Conservation (phyloP, 2,888 invertebrate species). For the Ormyrus pomaceus region DNA sequence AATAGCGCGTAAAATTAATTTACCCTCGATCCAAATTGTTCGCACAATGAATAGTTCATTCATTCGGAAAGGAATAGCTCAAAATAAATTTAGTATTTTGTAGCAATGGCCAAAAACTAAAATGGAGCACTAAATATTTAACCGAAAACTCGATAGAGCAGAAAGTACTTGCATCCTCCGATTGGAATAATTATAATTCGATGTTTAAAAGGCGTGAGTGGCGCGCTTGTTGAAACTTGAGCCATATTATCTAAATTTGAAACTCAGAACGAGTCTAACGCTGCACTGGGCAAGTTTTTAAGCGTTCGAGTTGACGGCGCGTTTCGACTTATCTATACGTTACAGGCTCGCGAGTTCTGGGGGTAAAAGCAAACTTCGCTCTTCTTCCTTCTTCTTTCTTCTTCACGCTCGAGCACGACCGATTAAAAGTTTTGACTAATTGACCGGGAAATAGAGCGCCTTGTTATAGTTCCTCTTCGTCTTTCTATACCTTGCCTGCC, state of each 20-base stretch:
- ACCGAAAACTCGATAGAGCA: no score
- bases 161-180: no score
- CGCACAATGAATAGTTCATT: no score
- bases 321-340: conserved; percentile 48
- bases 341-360: conserved; percentile 28
- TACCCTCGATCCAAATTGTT: no score
- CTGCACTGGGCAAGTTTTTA: conserved; percentile 37
- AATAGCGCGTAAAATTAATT: no score
- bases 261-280: conserved; percentile 32
- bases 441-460: conserved; percentile 54
- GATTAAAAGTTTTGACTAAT: conserved; percentile 59
- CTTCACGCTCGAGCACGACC: conserved; percentile 41
- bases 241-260: conserved; percentile 51
- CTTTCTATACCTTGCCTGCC: background rate
- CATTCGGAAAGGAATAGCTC: no score
- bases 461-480: conserved; percentile 30
- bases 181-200: no score
- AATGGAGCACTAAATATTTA: no score
- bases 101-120: no score
- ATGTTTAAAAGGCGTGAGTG: no score
- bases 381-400: conserved; percentile 34
- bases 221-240: conserved; percentile 36
- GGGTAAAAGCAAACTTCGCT: conserved; percentile 40
- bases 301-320: conserved; percentile 14
- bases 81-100: no score